Evolutionary conservation across 2,797 vertebrate genomes (phyloP).

Genomic region (Sebastes iracundus): DNA sequence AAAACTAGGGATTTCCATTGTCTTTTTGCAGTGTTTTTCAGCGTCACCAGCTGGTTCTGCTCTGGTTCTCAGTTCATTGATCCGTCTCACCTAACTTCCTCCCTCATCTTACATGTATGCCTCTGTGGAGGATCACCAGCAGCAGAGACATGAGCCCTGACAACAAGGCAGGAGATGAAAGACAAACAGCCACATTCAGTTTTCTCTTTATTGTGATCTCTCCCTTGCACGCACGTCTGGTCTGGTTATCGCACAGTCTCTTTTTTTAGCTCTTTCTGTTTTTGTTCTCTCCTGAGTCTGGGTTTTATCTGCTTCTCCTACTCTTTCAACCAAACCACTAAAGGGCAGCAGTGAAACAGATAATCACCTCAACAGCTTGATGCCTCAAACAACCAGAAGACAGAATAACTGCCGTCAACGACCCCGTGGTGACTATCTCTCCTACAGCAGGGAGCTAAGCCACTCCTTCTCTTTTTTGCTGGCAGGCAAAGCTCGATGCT

Average conservation of each 20-base stretch:
- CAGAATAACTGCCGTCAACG: constrained; percentile 30
- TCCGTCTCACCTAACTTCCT: neutral
- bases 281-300: neutral
- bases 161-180: constrained; percentile 42
- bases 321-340: constrained; percentile 19
- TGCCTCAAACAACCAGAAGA: constrained; percentile 18
- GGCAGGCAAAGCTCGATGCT: constrained; percentile 43
- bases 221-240: neutral
- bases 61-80: constrained; percentile 3
- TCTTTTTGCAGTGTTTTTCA: neutral
- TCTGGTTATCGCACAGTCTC: neutral
- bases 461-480: constrained; percentile 46
- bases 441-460: constrained; percentile 9
- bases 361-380: constrained; percentile 41
- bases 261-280: neutral
- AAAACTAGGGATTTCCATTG: neutral
- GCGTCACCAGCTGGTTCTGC: neutral
- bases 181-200: constrained; percentile 29
- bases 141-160: constrained; percentile 24
- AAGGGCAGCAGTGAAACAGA: constrained; percentile 28
- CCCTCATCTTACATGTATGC: neutral
- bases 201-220: constrained; percentile 10
- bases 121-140: constrained; percentile 38
- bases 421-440: constrained; percentile 21
- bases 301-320: constrained; percentile 6